Percentiles rank a stretch among this genome's conserved stretches.
These are phyloP conservation scores for Catamblyrhynchus diadema DNA, from an alignment of 2,797 vertebrate genomes.

Conservation along the genomic window DNA sequence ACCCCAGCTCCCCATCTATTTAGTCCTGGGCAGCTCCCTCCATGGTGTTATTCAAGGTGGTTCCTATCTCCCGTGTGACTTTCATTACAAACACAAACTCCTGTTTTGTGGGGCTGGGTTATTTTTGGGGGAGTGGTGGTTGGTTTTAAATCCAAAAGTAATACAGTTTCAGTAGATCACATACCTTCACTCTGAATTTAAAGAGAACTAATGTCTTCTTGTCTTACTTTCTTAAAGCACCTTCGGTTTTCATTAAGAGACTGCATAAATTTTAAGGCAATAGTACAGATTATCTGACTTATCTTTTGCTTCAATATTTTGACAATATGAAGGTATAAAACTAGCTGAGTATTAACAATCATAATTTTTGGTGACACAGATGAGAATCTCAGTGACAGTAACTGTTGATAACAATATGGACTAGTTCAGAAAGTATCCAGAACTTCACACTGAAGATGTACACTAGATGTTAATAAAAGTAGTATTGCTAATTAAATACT, in stretches of 20 bases:
- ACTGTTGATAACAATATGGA: not conserved
- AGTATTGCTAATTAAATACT: not conserved
- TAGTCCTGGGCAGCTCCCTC: not conserved
- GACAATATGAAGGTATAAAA: not conserved
- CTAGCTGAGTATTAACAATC: not conserved
- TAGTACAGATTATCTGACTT: not conserved
- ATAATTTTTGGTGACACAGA: not conserved
- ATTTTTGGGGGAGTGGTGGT: fast-evolving
- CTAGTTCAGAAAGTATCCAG: not conserved
- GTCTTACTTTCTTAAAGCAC: not conserved
- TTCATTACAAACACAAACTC: not conserved
- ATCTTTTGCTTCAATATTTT: not conserved
- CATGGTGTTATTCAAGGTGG: fast-evolving
- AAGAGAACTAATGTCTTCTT: not conserved
- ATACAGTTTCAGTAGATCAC: not conserved
- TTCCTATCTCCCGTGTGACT: not conserved
- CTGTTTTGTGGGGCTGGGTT: not conserved
- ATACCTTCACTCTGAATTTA: not conserved
- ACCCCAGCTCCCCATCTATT: not conserved
- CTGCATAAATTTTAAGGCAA: not conserved
- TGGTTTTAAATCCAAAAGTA: not conserved
- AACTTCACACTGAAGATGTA: not conserved
- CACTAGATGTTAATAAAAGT: not conserved
- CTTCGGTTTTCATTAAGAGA: not conserved
- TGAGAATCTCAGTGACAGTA: not conserved